These are phyloP conservation scores for Elanus axillaris DNA, from an alignment of 2,113 vertebrate species.

Conservation along the genomic window DNA sequence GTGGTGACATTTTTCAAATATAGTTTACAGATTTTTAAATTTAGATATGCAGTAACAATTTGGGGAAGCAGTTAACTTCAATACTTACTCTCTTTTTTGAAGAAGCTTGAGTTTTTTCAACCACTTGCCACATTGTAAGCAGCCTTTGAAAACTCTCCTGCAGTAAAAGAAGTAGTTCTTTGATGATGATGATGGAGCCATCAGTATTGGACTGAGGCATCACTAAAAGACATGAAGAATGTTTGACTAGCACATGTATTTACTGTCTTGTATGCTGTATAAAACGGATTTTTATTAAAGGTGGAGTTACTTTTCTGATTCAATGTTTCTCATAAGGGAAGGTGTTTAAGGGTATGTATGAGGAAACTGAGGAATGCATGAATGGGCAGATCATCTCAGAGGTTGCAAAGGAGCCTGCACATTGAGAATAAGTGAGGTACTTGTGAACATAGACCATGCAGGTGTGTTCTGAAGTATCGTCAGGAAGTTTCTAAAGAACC, in stretches of 20 bases:
- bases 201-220: background rate
- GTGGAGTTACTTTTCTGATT: background rate
- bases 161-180: background rate
- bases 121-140: background rate
- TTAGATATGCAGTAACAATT: background rate
- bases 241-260: background rate
- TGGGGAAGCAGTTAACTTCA: background rate
- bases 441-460: accelerated
- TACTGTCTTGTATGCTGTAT: background rate
- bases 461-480: background rate
- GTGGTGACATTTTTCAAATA: background rate
- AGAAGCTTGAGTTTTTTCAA: background rate
- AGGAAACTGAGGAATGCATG: background rate
- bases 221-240: background rate
- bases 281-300: background rate
- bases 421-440: background rate
- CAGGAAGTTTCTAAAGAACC: background rate
- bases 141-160: background rate
- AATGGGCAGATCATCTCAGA: background rate
- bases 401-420: background rate
- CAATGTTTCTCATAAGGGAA: background rate
- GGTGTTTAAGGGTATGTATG: background rate
- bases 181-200: background rate
- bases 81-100: background rate
- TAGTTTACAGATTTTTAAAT: background rate